A percentile compares a stretch with the other conserved stretches of the same genome.
These are phyloP conservation scores for Oryzaephilus surinamensis DNA, from an alignment of 1,140 invertebrate species.

Conservation along the genomic window DNA sequence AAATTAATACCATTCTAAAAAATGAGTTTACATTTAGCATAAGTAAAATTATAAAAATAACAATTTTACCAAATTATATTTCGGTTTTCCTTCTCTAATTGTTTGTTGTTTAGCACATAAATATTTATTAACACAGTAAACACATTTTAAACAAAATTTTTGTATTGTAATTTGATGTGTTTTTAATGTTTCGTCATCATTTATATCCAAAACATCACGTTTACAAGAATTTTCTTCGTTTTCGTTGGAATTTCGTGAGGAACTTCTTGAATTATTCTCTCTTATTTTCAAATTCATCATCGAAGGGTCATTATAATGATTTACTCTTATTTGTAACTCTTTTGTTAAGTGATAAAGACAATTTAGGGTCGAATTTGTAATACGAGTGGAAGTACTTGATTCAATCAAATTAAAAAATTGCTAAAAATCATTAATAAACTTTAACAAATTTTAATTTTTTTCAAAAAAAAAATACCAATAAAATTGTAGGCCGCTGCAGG, in stretches of 20 bases:
- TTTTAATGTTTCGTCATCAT: conserved; percentile 35
- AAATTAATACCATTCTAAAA: conserved; percentile 29
- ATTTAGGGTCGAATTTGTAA: conserved; percentile 33
- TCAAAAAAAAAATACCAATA: conserved; percentile 38
- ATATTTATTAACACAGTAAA: conserved; percentile 35
- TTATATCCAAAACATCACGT: conserved; percentile 14
- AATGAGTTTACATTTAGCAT: conserved; percentile 6
- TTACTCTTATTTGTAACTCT: conserved; percentile 37
- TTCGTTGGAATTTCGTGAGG: not conserved
- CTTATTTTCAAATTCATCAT: conserved; percentile 40
- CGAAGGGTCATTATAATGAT: conserved; percentile 41
- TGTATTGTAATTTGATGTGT: conserved; percentile 41
- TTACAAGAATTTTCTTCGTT: not conserved
- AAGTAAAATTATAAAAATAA: conserved; percentile 5
- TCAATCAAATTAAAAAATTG: conserved; percentile 21
- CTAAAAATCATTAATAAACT: conserved; percentile 16
- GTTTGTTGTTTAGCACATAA: conserved; percentile 24
- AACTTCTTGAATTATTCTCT: conserved; percentile 24
- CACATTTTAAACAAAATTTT: conserved; percentile 40
- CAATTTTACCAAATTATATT: conserved; percentile 9
- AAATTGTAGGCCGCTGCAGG: conserved; percentile 50
- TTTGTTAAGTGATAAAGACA: conserved; percentile 39
- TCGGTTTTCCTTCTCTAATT: conserved; percentile 12
- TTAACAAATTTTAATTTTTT: not conserved
- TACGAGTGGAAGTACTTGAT: conserved; percentile 20